Evolutionary conservation across 2,888 invertebrate species (phyloP).

Genomic region (Ophraella communa): DNA sequence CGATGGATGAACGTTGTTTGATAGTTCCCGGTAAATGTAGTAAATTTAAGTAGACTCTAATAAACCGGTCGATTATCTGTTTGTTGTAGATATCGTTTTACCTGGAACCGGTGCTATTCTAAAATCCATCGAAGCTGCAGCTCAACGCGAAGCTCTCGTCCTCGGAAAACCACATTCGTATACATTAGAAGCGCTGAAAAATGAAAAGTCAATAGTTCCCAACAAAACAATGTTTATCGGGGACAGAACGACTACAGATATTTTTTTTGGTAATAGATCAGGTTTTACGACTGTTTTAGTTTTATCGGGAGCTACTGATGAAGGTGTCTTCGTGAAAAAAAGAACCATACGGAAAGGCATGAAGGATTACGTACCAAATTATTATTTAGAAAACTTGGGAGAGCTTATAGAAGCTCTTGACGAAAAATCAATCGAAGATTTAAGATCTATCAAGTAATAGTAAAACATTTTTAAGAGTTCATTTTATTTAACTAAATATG

Average conservation of each 20-base stretch:
- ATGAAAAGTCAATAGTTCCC: conserved; percentile 77
- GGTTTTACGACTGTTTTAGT: conserved; percentile 89
- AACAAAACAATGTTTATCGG: conserved; percentile 89
- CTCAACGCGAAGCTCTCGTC: conserved; percentile 78
- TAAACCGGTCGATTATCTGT: too few relatives aligned
- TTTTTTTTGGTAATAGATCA: conserved; percentile 85
- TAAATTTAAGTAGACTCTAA: too few relatives aligned
- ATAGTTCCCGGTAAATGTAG: neutral
- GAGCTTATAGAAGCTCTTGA: conserved; percentile 61
- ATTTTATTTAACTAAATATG: too few relatives aligned
- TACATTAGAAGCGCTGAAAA: conserved; percentile 75
- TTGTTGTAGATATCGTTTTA: conserved; percentile 55
- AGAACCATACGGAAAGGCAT: conserved; percentile 65
- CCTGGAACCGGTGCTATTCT: conserved; percentile 81
- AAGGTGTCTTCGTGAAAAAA: conserved; percentile 60
- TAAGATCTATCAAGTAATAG: too few relatives aligned
- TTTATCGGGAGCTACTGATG: conserved; percentile 78
- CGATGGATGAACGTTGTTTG: conserved; percentile 75
- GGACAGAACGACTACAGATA: conserved; percentile 92
- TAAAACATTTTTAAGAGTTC: conserved; percentile 40
- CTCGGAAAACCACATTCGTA: conserved; percentile 91
- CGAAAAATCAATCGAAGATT: too few relatives aligned
- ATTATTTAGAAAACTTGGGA: conserved; percentile 73
- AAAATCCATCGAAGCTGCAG: conserved; percentile 81
- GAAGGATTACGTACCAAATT: conserved; percentile 73